Base-by-base conservation (phyloP, 1,140 invertebrate species). In the Lucilia cuprina region DNA sequence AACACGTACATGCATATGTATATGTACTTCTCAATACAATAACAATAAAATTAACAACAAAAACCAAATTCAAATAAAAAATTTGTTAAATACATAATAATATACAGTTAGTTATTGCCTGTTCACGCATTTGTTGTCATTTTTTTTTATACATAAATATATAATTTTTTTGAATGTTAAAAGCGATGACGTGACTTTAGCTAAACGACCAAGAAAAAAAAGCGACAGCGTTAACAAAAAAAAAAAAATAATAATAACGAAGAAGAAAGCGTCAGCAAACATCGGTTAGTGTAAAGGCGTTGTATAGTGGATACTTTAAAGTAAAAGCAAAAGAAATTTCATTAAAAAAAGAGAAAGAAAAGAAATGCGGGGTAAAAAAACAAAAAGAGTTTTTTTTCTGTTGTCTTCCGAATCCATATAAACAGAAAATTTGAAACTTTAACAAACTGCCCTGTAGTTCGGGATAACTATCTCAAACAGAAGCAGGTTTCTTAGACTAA, bases 1-100 rank as follows among this genome's bases (percentile, higher is more conserved):
- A 47, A 19, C 77, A 80, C 77, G 77, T 80, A 74, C 70, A 14
- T 60, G n/a, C n/a, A n/a, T n/a, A n/a, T n/a, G n/a, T n/a, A n/a
- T n/a, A n/a, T n/a, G n/a, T n/a, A 55, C 50, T 70, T 70, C n/a
- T 21, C 65, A 19, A 9, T 21, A 65, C 55, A 14, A 60, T 10
- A 70, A n/a, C 10, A 70, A 60, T n/a, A 60, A 60, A n/a, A 17
- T 17, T 60, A 60, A 70, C 65, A 70, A 70, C 5, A 70, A 70
- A 21, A 65, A 30, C 1, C 25, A 30, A 30, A 30, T 30, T n/a
- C 21, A 74, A 25, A 74, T 25, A 9, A 34, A 10, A 17, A 41
- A 17, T 9, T 19, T 35, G 30, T 41, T 78, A 21, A 49, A 80
- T 80, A 25, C 77, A 49, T 49, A 10, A 49, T 49, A 49, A 41